Percentiles rank a stretch among this genome's conserved stretches.
Conservation (phyloP, 2,797 vertebrate genomes). For the Etheostoma nigrum region DNA sequence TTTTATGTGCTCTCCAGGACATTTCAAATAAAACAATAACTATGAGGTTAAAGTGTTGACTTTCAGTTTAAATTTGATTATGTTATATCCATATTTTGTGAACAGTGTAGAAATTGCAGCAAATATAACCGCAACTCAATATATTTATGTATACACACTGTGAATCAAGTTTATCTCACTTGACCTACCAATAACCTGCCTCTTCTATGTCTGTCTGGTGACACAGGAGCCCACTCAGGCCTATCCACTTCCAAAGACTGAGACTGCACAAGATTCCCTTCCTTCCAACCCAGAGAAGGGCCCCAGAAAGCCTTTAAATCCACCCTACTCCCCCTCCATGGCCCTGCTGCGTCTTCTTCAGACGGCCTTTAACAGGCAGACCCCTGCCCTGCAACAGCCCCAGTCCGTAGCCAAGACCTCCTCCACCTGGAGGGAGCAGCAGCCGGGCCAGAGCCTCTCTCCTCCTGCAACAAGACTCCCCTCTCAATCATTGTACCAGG, state of each 20-base stretch:
- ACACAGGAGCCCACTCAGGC: constrained; percentile 72
- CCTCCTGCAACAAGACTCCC: constrained; percentile 62
- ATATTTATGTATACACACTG: not conserved
- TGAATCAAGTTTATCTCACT: constrained; percentile 1
- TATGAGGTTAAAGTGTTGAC: not conserved
- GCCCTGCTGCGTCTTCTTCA: constrained; percentile 91
- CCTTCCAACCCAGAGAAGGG: constrained; percentile 58
- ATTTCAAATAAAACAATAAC: not conserved
- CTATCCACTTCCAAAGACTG: constrained; percentile 42
- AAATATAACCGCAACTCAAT: not conserved
- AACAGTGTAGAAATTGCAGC: not conserved
- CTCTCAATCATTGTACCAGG: constrained; percentile 89
- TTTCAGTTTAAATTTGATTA: not conserved
- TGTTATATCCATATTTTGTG: not conserved
- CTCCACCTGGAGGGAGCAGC: constrained; percentile 50
- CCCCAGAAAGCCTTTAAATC: constrained; percentile 60
- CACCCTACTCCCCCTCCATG: constrained; percentile 71
- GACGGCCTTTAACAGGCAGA: constrained; percentile 90
- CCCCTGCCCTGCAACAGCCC: constrained; percentile 53
- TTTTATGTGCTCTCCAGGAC: not conserved
- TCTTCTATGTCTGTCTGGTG: constrained; percentile 46
- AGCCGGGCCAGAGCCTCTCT: constrained; percentile 37
- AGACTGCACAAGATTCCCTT: constrained; percentile 51
- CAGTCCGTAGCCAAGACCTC: constrained; percentile 40
- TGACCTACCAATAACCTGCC: constrained; percentile 2